These are phyloP conservation scores for Xenotilapia leptura DNA, from an alignment of 2,113 vertebrate species.

Conservation along the genomic window DNA sequence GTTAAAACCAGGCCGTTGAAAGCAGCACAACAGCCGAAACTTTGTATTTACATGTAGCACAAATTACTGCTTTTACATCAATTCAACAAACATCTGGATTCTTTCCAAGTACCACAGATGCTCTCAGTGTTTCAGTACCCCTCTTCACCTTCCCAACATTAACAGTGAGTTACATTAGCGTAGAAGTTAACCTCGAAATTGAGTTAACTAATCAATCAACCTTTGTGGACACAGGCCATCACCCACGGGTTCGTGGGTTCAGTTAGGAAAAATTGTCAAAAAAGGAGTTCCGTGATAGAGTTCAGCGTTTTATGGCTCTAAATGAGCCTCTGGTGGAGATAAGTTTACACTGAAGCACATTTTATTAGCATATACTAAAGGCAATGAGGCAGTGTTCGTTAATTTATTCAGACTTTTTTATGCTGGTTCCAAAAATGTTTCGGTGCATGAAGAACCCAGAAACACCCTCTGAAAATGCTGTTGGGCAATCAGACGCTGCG, in stretches of 20 bases:
- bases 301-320: background rate
- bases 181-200: background rate
- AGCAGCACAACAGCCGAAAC: background rate
- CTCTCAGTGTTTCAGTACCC: background rate
- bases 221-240: background rate
- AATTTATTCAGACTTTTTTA: background rate
- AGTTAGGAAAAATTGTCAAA: background rate
- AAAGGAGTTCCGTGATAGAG: background rate
- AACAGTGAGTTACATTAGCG: background rate
- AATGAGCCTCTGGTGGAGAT: background rate
- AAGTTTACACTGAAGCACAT: background rate
- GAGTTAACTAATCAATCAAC: background rate
- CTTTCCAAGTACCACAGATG: background rate
- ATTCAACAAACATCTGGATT: background rate
- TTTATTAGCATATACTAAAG: background rate
- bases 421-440: background rate
- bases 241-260: rapidly evolving
- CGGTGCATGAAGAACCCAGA: background rate
- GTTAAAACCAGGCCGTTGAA: background rate
- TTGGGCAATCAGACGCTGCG: background rate
- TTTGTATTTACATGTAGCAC: background rate
- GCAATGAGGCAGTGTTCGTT: background rate
- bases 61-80: background rate
- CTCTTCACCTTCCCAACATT: background rate
- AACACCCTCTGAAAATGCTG: background rate